A percentile compares a stretch with the other conserved stretches of the same genome.
phyloP scores from a whole-genome alignment of 1,140 invertebrate species.

The Plodia interpunctella region DNA sequence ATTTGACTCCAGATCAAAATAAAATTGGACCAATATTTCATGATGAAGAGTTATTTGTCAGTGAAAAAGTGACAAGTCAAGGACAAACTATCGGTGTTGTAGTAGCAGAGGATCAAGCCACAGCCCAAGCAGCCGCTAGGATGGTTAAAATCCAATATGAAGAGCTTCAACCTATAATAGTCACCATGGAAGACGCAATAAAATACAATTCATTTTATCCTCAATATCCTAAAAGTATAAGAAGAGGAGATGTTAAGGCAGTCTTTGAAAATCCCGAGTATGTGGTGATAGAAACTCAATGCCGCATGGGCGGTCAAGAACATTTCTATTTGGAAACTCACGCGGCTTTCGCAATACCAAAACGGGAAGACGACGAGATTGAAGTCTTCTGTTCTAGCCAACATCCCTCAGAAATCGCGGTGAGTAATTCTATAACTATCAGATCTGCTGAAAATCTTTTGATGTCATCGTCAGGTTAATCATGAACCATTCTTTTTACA shows the following conservation, averaged over 20 bases:
- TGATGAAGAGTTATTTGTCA: slow-evolving; percentile 88
- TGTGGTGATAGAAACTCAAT: slow-evolving; percentile 86
- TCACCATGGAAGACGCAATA: slow-evolving; percentile 94
- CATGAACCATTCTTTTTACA: slow-evolving; percentile 72
- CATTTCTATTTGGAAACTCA: slow-evolving; percentile 97
- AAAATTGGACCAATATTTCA: slow-evolving; percentile 83
- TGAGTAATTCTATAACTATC: slow-evolving; percentile 27
- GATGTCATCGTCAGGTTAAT: no score
- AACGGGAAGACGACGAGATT: slow-evolving; percentile 89
- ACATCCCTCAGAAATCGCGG: slow-evolving; percentile 86
- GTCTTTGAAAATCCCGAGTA: slow-evolving; percentile 83
- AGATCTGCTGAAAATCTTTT: no score
- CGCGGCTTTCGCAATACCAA: slow-evolving; percentile 83
- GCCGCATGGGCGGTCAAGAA: slow-evolving; percentile 94
- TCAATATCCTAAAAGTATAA: slow-evolving; percentile 77
- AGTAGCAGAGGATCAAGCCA: slow-evolving; percentile 84
- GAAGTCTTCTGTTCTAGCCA: slow-evolving; percentile 93
- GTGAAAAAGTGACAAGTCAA: slow-evolving; percentile 83
- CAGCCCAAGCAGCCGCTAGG: slow-evolving; percentile 87
- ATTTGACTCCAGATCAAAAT: slow-evolving; percentile 82
- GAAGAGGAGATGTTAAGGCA: slow-evolving; percentile 82
- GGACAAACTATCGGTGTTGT: slow-evolving; percentile 90
- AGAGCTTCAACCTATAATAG: slow-evolving; percentile 85
- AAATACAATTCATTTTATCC: slow-evolving; percentile 84
- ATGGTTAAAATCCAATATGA: slow-evolving; percentile 88